Percentiles rank a stretch among this genome's conserved stretches.
These are phyloP conservation scores for Sinocyclocheilus anshuiensis DNA, from an alignment of 2,113 vertebrate genomes.

Conservation along the genomic window DNA sequence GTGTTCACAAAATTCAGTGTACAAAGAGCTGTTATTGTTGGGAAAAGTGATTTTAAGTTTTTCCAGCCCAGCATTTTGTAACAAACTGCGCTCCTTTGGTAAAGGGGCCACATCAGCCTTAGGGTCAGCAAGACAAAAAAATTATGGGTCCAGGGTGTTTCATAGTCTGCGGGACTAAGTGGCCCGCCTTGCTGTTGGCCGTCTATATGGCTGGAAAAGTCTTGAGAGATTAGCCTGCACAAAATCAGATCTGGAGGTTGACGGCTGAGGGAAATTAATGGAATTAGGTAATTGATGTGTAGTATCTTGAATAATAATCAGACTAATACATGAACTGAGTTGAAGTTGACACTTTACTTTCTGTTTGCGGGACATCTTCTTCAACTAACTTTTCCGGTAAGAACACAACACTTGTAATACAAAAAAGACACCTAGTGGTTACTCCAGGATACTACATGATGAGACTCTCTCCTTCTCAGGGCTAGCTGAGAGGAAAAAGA, in stretches of 20 bases:
- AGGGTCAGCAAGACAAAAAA: not conserved
- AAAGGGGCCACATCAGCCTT: not conserved
- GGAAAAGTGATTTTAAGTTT: not conserved
- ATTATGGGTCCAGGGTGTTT: not conserved
- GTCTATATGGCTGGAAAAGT: not conserved
- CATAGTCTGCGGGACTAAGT: not conserved
- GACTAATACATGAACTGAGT: too few relatives aligned
- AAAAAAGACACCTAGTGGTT: too few relatives aligned
- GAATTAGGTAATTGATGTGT: not conserved
- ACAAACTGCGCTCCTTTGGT: not conserved
- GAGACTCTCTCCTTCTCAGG: not conserved
- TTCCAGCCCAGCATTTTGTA: not conserved
- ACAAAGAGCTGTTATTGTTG: not conserved
- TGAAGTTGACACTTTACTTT: too few relatives aligned
- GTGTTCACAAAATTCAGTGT: not conserved
- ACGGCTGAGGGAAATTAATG: not conserved
- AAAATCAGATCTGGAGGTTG: not conserved
- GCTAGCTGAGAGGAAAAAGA: not conserved
- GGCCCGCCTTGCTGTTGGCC: not conserved
- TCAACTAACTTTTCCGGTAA: too few relatives aligned
- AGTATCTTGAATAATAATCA: too few relatives aligned
- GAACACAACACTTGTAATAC: too few relatives aligned
- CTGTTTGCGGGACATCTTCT: too few relatives aligned
- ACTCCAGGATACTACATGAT: not conserved
- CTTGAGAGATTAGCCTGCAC: not conserved